These are phyloP conservation scores for Euphysa ruthae DNA, from an alignment of 30 jellyfish, hydroid and myxozoan species.

Conservation along the genomic window DNA sequence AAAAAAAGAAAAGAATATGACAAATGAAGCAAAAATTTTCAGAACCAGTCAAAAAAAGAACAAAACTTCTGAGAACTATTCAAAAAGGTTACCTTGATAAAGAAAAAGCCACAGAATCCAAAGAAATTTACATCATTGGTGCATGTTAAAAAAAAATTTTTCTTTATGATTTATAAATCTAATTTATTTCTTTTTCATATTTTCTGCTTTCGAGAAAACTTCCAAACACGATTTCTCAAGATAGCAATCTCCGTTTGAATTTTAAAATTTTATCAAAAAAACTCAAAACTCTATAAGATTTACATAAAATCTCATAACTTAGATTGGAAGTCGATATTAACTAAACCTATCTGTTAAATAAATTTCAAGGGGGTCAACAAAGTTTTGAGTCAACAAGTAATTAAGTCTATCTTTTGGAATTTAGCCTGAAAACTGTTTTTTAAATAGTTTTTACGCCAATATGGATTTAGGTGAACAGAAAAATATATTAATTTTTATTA, in stretches of 20 bases:
- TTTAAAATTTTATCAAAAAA: not conserved
- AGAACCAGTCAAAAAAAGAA: not conserved
- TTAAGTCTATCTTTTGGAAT: not conserved
- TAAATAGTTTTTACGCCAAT: not conserved
- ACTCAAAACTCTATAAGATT: not conserved
- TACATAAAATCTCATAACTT: not conserved
- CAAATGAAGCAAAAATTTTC: not conserved
- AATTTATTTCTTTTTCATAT: not conserved
- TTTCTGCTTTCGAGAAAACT: not conserved
- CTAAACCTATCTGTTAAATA: not conserved
- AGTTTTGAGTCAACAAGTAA: not conserved
- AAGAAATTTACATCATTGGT: not conserved
- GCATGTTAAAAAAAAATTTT: not conserved
- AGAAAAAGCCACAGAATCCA: not conserved
- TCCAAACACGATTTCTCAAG: constrained; percentile 14
- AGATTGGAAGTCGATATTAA: not conserved
- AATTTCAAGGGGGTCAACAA: not conserved
- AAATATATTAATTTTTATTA: not conserved
- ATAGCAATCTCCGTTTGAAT: not conserved
- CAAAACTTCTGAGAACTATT: not conserved
- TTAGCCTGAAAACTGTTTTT: not conserved
- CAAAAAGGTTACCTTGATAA: not conserved
- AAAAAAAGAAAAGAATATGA: not conserved
- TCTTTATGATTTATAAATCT: not conserved
- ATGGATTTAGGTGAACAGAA: not conserved